Evolutionary conservation across 2,797 vertebrate species (phyloP).

Genomic region (Chromobotia macracanthus): DNA sequence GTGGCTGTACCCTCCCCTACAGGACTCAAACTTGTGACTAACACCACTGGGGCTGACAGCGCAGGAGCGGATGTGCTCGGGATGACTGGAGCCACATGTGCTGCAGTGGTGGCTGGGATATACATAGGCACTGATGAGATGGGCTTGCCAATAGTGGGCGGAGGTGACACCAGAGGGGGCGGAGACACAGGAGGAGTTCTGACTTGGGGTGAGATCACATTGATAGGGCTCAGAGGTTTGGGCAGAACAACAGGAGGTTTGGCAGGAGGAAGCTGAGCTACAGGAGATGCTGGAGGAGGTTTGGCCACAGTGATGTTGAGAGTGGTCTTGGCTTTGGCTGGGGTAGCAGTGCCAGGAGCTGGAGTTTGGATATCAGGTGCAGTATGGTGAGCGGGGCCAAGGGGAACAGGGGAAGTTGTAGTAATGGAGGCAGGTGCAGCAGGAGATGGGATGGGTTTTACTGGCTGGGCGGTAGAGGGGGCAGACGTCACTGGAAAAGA

Average conservation of each 20-base stretch:
- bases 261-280: conserved; percentile 51
- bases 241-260: conserved; percentile 75
- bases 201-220: conserved; percentile 52
- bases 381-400: conserved; percentile 48
- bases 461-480: conserved; percentile 51
- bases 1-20: conserved; percentile 70
- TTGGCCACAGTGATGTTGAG: conserved; percentile 77
- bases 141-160: conserved; percentile 76
- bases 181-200: conserved; percentile 67
- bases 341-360: conserved; percentile 63
- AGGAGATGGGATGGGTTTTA: conserved; percentile 62
- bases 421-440: conserved; percentile 56
- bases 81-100: conserved; percentile 61
- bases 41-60: conserved; percentile 70
- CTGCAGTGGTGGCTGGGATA: conserved; percentile 61
- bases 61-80: conserved; percentile 55
- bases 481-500: conserved; percentile 44
- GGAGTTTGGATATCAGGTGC: conserved; percentile 62
- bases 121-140: conserved; percentile 82
- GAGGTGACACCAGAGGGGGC: conserved; percentile 60
- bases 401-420: conserved; percentile 39
- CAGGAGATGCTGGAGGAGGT: conserved; percentile 50
- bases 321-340: conserved; percentile 73
- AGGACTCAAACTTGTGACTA: conserved; percentile 80
- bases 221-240: conserved; percentile 76